Conservation (phyloP, 2,113 vertebrate species). For the Pituophis catenifer region DNA sequence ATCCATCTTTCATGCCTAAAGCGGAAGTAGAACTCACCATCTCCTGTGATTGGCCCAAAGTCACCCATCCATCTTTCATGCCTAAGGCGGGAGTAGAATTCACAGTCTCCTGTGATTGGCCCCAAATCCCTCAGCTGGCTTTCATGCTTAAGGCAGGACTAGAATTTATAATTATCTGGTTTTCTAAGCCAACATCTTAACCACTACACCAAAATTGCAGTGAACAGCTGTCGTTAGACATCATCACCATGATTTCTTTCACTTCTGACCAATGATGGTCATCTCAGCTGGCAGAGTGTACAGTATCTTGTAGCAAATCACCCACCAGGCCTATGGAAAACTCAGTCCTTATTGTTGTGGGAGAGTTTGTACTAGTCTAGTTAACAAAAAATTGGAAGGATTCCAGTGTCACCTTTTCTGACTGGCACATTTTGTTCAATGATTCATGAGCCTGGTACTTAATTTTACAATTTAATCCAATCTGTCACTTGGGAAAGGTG, state of each 20-base stretch:
- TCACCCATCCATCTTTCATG: neutral
- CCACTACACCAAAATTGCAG: neutral
- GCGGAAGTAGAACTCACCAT: neutral
- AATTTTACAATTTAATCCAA: neutral
- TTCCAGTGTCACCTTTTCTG: neutral
- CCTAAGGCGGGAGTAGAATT: neutral
- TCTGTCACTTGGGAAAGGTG: neutral
- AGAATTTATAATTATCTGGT: neutral
- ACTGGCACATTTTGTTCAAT: neutral
- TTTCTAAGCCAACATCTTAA: neutral
- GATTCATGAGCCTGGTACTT: neutral
- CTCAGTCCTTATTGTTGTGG: neutral
- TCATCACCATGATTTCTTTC: neutral
- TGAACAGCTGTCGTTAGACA: neutral
- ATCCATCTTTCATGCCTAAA: neutral
- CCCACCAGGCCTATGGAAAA: neutral
- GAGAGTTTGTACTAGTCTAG: neutral
- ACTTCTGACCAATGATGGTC: neutral
- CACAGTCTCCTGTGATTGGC: neutral
- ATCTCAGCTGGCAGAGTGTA: neutral
- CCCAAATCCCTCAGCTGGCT: neutral
- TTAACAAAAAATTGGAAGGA: neutral
- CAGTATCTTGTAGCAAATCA: neutral
- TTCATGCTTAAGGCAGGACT: neutral
- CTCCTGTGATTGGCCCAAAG: neutral